These are phyloP conservation scores for Bombus vancouverensis DNA, from an alignment of 1,140 invertebrate genomes.

Conservation along the genomic window DNA sequence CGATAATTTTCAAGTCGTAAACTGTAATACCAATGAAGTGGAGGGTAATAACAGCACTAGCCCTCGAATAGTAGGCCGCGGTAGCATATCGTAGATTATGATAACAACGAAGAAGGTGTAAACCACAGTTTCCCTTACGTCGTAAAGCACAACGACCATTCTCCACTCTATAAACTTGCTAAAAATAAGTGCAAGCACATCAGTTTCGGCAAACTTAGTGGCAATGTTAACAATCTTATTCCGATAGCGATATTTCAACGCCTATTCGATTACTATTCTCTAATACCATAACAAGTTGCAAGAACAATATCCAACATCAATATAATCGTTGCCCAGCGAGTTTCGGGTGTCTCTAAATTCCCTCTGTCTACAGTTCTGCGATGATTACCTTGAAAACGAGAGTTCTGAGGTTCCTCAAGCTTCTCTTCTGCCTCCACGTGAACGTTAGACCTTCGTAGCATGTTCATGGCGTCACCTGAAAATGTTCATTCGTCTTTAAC, in stretches of 20 bases:
- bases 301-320: background rate
- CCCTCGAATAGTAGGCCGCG: background rate
- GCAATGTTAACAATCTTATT: background rate
- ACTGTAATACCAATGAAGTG: background rate
- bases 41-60: background rate
- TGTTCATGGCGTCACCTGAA: constrained; percentile 72
- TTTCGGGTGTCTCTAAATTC: background rate
- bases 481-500: constrained; percentile 7
- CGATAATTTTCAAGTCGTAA: constrained; percentile 5
- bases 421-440: constrained; percentile 38
- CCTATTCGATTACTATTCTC: background rate
- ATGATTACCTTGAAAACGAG: constrained; percentile 56
- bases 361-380: background rate
- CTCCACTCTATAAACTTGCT: too few relatives aligned
- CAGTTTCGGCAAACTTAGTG: background rate
- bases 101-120: constrained; percentile 16
- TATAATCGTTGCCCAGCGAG: background rate
- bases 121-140: background rate
- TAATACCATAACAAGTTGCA: background rate
- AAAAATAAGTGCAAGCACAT: background rate
- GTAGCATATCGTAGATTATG: constrained; percentile 9
- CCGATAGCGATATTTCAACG: background rate
- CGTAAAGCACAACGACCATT: background rate
- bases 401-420: constrained; percentile 28
- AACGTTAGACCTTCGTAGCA: constrained; percentile 66